Evolutionary conservation across 2,888 invertebrate species (phyloP).

Genomic region (Ferdinandea cuprea): DNA sequence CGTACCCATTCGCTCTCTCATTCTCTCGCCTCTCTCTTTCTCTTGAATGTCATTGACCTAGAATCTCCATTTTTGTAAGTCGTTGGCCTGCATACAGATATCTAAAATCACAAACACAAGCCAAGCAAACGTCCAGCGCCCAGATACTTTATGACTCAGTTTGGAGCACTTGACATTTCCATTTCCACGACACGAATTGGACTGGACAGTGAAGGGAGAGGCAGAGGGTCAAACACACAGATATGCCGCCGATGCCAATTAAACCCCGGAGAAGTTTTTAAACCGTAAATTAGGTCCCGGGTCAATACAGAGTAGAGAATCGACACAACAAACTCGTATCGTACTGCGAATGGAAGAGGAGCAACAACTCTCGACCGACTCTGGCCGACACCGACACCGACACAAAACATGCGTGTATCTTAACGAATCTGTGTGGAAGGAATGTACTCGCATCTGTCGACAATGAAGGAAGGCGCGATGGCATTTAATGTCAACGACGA

Average conservation of each 20-base stretch:
- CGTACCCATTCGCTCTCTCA: too few species aligned
- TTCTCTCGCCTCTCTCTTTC: too few species aligned
- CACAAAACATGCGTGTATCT: background rate
- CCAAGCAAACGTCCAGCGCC: background rate
- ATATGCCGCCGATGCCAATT: slow-evolving; percentile 19
- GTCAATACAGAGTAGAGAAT: background rate
- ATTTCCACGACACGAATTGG: background rate
- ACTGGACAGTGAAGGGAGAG: background rate
- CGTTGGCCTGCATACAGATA: slow-evolving; percentile 5
- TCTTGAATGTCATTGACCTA: slow-evolving; percentile 16
- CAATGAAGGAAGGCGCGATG: background rate
- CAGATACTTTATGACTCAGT: slow-evolving; percentile 10
- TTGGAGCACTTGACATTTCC: slow-evolving; percentile 15
- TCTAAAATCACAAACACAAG: background rate
- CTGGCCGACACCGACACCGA: too few species aligned
- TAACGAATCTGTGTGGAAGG: slow-evolving; percentile 18
- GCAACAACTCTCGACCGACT: too few species aligned
- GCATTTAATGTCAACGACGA: slow-evolving; percentile 5
- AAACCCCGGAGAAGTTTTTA: slow-evolving; percentile 12
- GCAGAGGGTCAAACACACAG: background rate
- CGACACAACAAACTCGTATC: background rate
- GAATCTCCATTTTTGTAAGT: slow-evolving; percentile 14
- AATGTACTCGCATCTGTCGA: background rate
- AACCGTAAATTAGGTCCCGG: slow-evolving; percentile 23
- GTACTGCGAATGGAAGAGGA: background rate